Base-by-base conservation (phyloP, 1,140 invertebrate genomes). In the Mercenaria mercenaria region DNA sequence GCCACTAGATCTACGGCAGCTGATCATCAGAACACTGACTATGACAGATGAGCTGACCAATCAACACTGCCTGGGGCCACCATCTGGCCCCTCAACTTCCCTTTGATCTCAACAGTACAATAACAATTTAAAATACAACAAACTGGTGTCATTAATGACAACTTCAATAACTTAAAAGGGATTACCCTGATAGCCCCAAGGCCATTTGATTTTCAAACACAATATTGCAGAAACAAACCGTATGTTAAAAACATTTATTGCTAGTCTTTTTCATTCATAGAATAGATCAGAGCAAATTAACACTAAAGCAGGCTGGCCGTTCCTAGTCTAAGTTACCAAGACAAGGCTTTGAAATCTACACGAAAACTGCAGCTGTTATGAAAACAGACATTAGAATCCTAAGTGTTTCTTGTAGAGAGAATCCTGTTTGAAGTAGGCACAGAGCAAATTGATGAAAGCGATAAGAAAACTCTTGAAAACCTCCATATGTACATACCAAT, bases 391-490 rank as follows among this genome's bases (percentile, higher is more conserved):
- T 52, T 61, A 67, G 69, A 79, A 87, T 29, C 34, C 37, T 52
- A 76, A 87, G 85, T 77, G 85, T 87, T 79, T 47, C 50, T 79
- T 72, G 76, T 61, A 83, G 67, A 26, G 37, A 43, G 72, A 64
- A 87, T 52, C 59, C 23, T 79, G 85, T 87, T 87, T 87, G 85
- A 87, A 87, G 76, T 87, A 61, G 50, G 47, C n/a, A 50, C 50
- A 23, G n/a, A 87, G 85, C 52, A 87, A 79, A 76, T 76, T 77
- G 85, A 87, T 87, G 85, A 43, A 29, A 64, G 29, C 52, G 85
- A 87, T 87, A 87, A 87, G 85, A 87, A 41, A 79, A 34, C 41
- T 29, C 83, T 86, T 86, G 67, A 86, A 83, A 67, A 61, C 64
- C 64, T 47, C 81, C 81, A 83, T 83, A 83, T 69, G 64, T 83